A percentile compares a stretch with the other conserved stretches of the same genome.
phyloP scores from a whole-genome alignment of 2,797 vertebrate genomes.

The Podarcis lilfordi region DNA sequence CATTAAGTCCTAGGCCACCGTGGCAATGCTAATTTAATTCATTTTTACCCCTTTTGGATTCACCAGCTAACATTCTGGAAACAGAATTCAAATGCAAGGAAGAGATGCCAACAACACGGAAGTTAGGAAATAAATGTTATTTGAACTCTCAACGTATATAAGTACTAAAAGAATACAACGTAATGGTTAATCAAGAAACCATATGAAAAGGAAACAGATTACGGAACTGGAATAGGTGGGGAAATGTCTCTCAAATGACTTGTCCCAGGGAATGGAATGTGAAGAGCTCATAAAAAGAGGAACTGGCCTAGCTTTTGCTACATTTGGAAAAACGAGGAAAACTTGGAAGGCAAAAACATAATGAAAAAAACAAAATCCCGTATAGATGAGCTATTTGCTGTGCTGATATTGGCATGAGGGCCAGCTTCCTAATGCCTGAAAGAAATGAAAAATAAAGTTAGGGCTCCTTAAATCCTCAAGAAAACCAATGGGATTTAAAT shows the following conservation, averaged over 20 bases:
- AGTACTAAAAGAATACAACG: neutral
- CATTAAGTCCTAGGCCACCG: conserved; percentile 51
- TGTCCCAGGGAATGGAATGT: conserved; percentile 4
- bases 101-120: conserved; percentile 12
- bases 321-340: neutral
- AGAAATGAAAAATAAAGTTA: neutral
- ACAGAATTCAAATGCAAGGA: conserved; percentile 40
- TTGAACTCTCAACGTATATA: neutral
- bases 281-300: conserved; percentile 14
- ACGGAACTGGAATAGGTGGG: neutral
- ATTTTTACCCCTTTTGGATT: conserved; percentile 39
- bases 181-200: conserved; percentile 7
- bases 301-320: neutral
- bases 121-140: neutral
- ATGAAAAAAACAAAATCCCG: neutral
- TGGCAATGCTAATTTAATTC: conserved; percentile 56
- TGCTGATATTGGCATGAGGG: neutral
- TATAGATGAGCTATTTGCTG: neutral
- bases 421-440: neutral
- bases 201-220: conserved; percentile 14
- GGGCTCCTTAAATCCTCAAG: neutral
- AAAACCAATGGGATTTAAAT: neutral
- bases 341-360: neutral
- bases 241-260: neutral
- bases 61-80: conserved; percentile 36